Evolutionary conservation across 2,113 vertebrate genomes (phyloP).

Genomic region (Anolis carolinensis): DNA sequence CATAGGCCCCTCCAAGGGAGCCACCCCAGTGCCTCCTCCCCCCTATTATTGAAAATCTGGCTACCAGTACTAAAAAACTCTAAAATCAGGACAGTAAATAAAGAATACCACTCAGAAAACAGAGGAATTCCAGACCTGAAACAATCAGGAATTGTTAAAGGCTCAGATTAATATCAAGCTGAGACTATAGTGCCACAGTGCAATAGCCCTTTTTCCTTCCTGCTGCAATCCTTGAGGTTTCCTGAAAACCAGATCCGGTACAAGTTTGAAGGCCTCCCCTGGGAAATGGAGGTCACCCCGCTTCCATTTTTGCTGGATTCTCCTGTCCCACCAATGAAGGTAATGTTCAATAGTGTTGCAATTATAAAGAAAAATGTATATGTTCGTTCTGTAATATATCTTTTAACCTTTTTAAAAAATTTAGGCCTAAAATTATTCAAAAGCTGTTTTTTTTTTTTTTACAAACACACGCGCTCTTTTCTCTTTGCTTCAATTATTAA

Average conservation of each 20-base stretch:
- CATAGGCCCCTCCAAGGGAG: too few relatives aligned
- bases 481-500: neutral
- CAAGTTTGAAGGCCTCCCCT: too few relatives aligned
- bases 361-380: neutral
- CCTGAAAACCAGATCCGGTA: neutral
- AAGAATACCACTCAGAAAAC: too few relatives aligned
- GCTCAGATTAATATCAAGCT: too few relatives aligned
- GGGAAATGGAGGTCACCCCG: neutral
- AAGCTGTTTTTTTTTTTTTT: neutral
- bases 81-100: too few relatives aligned
- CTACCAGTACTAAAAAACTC: too few relatives aligned
- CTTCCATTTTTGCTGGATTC: neutral
- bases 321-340: neutral
- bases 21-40: too few relatives aligned
- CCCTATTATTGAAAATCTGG: too few relatives aligned
- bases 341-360: neutral
- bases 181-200: neutral
- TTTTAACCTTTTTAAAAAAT: neutral
- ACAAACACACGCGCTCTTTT: neutral
- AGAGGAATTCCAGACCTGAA: too few relatives aligned
- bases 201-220: neutral
- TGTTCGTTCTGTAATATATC: neutral
- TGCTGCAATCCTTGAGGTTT: neutral
- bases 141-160: neutral
- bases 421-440: neutral